phyloP scores from a whole-genome alignment of 2,888 invertebrate species.

The Ophion obscuratus region DNA sequence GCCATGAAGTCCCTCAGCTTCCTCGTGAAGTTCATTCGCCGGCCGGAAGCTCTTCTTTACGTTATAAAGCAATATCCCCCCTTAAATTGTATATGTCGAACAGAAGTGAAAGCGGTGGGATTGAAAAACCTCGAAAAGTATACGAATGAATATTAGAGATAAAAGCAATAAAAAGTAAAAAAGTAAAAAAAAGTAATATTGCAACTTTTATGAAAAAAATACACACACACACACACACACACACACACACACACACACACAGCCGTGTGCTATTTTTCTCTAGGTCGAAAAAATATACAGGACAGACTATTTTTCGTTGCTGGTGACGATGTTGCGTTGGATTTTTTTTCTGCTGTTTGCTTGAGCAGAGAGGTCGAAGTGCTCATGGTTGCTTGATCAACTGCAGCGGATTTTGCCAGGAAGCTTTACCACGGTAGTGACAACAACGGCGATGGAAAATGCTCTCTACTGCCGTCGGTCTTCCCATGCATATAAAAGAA shows the following conservation, averaged over 20 bases:
- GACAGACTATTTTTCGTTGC: background rate
- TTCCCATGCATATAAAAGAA: constrained; percentile 34
- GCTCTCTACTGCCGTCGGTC: constrained; percentile 28
- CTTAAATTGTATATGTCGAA: too few relatives aligned
- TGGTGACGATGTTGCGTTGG: background rate
- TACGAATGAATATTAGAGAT: too few relatives aligned
- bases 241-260: background rate
- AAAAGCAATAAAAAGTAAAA: too few relatives aligned
- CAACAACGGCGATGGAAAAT: constrained; percentile 26
- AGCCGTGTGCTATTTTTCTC: background rate
- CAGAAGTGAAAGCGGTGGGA: too few relatives aligned
- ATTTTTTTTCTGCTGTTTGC: background rate
- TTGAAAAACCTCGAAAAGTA: too few relatives aligned
- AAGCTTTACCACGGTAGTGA: constrained; percentile 12
- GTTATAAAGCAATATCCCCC: too few relatives aligned
- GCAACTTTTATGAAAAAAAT: too few relatives aligned
- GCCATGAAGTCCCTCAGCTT: too few relatives aligned
- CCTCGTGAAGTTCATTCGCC: too few relatives aligned
- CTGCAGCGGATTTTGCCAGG: constrained; percentile 16
- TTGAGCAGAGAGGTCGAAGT: background rate
- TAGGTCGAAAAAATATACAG: background rate
- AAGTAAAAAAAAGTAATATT: too few relatives aligned
- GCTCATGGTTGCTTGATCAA: constrained; percentile 1
- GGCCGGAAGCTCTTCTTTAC: too few relatives aligned
- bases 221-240: too few relatives aligned